These are phyloP conservation scores for Bimastos eiseni DNA, from an alignment of 2,888 invertebrate species.

Conservation along the genomic window DNA sequence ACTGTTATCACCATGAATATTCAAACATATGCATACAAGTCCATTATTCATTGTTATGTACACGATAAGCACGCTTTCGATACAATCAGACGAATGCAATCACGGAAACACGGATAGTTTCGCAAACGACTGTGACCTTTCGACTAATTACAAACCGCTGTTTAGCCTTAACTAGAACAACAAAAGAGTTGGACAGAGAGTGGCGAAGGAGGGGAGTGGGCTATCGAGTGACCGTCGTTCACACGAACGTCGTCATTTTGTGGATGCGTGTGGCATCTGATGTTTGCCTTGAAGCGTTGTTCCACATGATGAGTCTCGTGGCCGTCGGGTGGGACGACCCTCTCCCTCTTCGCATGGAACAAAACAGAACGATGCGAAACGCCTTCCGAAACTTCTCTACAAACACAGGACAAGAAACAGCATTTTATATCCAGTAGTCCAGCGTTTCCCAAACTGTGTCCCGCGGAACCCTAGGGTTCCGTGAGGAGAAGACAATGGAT, in stretches of 20 bases:
- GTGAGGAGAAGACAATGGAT: too few species aligned
- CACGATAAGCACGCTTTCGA: too few species aligned
- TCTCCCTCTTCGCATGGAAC: background rate
- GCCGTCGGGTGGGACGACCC: background rate
- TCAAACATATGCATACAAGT: background rate
- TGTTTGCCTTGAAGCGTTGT: background rate
- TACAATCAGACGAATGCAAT: too few species aligned
- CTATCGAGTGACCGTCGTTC: background rate
- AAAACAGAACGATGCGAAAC: slow-evolving; percentile 7
- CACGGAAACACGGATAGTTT: background rate
- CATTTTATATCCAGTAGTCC: too few species aligned
- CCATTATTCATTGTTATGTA: too few species aligned
- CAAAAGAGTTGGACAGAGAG: background rate
- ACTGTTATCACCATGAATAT: background rate
- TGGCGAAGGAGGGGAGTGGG: background rate
- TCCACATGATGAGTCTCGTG: background rate
- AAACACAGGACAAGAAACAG: background rate
- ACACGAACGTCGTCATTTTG: slow-evolving; percentile 10
- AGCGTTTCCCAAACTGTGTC: too few species aligned
- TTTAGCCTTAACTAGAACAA: background rate
- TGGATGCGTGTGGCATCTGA: background rate
- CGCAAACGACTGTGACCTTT: background rate
- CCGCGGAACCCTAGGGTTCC: too few species aligned
- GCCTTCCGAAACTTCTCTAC: slow-evolving; percentile 32
- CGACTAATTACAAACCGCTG: background rate